phyloP scores from a whole-genome alignment of 2,797 vertebrate species.

The Platyrinchus mystaceus region DNA sequence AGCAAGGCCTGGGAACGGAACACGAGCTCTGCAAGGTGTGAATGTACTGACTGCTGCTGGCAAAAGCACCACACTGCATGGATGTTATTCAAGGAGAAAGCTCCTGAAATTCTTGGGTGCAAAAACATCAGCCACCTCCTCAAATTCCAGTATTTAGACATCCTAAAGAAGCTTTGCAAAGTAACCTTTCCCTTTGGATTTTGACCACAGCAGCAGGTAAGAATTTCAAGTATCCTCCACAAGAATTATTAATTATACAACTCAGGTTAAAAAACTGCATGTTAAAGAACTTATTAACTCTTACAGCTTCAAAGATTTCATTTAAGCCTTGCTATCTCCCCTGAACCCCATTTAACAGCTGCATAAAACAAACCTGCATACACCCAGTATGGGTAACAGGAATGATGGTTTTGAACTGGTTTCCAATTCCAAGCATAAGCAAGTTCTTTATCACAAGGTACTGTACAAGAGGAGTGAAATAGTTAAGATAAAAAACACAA shows the following conservation, averaged over 20 bases:
- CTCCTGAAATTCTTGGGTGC: background rate
- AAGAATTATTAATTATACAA: background rate
- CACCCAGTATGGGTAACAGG: background rate
- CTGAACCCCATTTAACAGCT: background rate
- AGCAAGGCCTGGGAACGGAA: background rate
- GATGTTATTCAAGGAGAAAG: background rate
- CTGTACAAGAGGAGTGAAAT: background rate
- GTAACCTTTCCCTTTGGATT: background rate
- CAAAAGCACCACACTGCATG: background rate
- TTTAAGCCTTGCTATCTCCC: background rate
- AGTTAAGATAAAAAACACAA: conserved; percentile 8
- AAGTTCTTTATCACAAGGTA: background rate
- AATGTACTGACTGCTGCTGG: rapidly evolving
- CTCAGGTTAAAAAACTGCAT: background rate
- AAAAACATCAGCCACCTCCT: background rate
- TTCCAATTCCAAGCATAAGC: background rate
- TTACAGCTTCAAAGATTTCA: background rate
- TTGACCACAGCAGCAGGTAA: background rate
- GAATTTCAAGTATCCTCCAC: background rate
- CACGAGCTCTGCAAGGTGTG: background rate
- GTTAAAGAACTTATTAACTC: background rate
- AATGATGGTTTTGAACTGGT: background rate
- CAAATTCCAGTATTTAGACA: background rate
- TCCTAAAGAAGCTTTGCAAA: background rate
- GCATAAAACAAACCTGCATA: background rate